Evolutionary conservation across 2,113 vertebrate species (phyloP).

Genomic region (Planiliza haematocheilus): DNA sequence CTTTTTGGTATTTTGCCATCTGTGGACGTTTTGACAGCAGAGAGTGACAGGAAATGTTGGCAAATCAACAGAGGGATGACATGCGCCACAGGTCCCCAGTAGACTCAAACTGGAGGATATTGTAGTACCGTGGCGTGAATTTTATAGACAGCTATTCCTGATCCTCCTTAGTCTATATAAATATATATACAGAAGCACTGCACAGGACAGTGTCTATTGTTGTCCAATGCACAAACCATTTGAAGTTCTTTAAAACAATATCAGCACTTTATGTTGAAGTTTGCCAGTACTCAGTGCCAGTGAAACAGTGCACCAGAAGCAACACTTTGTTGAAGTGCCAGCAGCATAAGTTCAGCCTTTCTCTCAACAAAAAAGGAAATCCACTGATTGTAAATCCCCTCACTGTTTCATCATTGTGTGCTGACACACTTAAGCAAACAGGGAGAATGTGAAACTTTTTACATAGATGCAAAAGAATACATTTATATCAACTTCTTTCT

Average conservation of each 20-base stretch:
- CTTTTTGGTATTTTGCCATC: neutral
- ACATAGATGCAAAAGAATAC: neutral
- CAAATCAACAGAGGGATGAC: slow-evolving; percentile 4
- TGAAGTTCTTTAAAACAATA: neutral
- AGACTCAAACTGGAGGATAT: slow-evolving; percentile 7
- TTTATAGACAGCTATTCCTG: neutral
- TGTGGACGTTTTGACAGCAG: slow-evolving; percentile 1
- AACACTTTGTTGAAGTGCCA: slow-evolving; percentile 9
- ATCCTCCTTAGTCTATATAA: neutral
- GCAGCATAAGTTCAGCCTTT: slow-evolving; percentile 13
- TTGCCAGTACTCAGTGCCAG: neutral
- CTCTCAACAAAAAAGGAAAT: slow-evolving; percentile 13
- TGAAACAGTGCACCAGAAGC: neutral
- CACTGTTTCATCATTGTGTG: neutral
- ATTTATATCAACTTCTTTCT: neutral
- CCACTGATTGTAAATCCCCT: neutral
- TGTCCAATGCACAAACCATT: neutral
- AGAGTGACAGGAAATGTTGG: slow-evolving; percentile 1
- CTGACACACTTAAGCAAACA: neutral
- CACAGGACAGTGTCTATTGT: neutral
- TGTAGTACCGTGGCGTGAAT: slow-evolving; percentile 1
- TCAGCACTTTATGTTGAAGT: neutral
- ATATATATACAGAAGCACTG: neutral
- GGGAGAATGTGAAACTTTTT: neutral
- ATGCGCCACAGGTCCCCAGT: neutral